These are phyloP conservation scores for Oreotrochilus melanogaster DNA, from an alignment of 2,113 vertebrate genomes.

Conservation along the genomic window DNA sequence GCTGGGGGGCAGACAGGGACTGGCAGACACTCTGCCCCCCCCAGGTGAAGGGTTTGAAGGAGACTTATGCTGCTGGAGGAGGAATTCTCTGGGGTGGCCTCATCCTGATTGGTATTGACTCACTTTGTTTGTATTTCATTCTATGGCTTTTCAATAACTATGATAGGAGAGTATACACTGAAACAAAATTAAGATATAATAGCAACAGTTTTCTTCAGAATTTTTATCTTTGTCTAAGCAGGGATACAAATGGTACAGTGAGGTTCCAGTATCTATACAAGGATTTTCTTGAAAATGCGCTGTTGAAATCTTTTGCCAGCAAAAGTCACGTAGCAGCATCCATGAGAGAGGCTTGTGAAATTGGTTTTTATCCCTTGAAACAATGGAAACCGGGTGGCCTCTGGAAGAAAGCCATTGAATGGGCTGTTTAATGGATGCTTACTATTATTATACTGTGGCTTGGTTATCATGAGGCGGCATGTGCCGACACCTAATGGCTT, in stretches of 20 bases:
- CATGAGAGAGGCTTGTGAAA: neutral
- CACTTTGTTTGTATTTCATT: neutral
- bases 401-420: neutral
- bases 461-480: neutral
- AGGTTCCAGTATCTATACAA: neutral
- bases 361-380: neutral
- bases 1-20: neutral
- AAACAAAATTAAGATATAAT: neutral
- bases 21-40: neutral
- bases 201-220: neutral
- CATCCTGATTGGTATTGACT: neutral
- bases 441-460: neutral
- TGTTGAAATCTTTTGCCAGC: neutral
- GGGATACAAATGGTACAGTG: neutral
- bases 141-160: neutral
- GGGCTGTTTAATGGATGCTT: neutral
- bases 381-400: neutral
- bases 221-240: neutral
- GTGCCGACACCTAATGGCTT: neutral
- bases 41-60: rapidly evolving
- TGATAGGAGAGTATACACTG: neutral
- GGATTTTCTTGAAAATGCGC: neutral
- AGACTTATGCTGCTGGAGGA: neutral
- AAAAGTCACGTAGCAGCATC: neutral
- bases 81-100: neutral